Evolutionary conservation across 1,140 invertebrate species (phyloP).

Genomic region (Lasioglossum albipes): DNA sequence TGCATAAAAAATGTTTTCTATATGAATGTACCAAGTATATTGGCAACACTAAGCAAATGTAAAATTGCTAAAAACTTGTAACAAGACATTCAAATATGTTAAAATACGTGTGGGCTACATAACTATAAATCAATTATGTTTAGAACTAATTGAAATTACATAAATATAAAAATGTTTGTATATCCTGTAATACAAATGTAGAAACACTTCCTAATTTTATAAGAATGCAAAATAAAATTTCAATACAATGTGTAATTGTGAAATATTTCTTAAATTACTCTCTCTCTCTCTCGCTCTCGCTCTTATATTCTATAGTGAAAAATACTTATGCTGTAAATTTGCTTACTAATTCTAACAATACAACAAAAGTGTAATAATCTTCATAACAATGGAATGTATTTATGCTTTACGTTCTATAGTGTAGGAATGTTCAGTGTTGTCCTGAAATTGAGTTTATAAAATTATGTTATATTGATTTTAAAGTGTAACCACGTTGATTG

Average conservation of each 20-base stretch:
- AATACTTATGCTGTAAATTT: slow-evolving; percentile 66
- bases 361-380: slow-evolving; percentile 66
- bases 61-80: slow-evolving; percentile 10
- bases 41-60: not conserved
- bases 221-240: slow-evolving; percentile 39
- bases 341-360: slow-evolving; percentile 65
- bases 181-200: slow-evolving; percentile 29
- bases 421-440: slow-evolving; percentile 74
- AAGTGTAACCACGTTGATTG: slow-evolving; percentile 78
- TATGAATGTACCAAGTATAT: slow-evolving; percentile 3
- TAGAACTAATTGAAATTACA: slow-evolving; percentile 16
- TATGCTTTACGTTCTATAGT: slow-evolving; percentile 68
- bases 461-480: slow-evolving; percentile 61
- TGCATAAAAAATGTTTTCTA: not conserved
- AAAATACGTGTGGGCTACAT: slow-evolving; percentile 6
- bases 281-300: not conserved
- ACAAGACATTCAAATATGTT: slow-evolving; percentile 8
- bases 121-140: slow-evolving; percentile 10
- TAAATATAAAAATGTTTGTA: slow-evolving; percentile 39
- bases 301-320: slow-evolving; percentile 63
- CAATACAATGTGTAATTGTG: slow-evolving; percentile 26
- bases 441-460: slow-evolving; percentile 66
- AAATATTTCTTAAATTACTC: slow-evolving; percentile 52
- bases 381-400: slow-evolving; percentile 74
- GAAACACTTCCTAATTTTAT: slow-evolving; percentile 22